A percentile compares a stretch with the other conserved stretches of the same genome.
Conservation (phyloP, 1,140 invertebrate genomes). For the Adelges cooleyi region DNA sequence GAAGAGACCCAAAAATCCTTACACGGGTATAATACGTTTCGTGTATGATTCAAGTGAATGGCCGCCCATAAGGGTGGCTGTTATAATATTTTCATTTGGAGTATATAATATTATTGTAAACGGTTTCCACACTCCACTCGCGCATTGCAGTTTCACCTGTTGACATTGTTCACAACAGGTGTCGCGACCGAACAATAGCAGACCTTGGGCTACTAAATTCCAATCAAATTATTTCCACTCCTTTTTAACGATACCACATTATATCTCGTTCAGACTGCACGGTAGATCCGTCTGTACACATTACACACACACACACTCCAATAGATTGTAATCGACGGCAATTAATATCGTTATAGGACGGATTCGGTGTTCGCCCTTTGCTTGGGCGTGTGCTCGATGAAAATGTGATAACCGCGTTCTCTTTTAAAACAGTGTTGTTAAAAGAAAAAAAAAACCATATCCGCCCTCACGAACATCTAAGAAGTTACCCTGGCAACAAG, state of each 20-base stretch:
- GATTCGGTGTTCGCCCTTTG: no score
- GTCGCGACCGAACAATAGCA: slow-evolving; percentile 24
- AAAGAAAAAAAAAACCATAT: no score
- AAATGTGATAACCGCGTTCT: no score
- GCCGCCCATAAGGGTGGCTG: background rate
- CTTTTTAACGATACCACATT: background rate
- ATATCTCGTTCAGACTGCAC: background rate
- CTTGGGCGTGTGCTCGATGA: no score
- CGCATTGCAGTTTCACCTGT: slow-evolving; percentile 21
- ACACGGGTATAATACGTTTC: background rate
- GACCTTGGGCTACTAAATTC: slow-evolving; percentile 25
- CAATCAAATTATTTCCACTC: slow-evolving; percentile 9
- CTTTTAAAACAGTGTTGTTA: no score
- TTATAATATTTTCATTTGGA: slow-evolving; percentile 1
- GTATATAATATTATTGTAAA: no score
- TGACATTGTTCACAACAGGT: slow-evolving; percentile 27
- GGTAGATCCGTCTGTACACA: no score
- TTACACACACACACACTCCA: no score
- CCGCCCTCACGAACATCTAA: no score
- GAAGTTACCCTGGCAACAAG: no score
- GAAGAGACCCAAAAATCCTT: background rate
- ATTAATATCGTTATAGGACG: no score
- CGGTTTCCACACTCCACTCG: background rate
- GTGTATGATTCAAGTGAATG: background rate
- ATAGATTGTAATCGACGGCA: no score